These are phyloP conservation scores for Muntiacus muntjak DNA, from an alignment of 2,113 vertebrate species.

Conservation along the genomic window DNA sequence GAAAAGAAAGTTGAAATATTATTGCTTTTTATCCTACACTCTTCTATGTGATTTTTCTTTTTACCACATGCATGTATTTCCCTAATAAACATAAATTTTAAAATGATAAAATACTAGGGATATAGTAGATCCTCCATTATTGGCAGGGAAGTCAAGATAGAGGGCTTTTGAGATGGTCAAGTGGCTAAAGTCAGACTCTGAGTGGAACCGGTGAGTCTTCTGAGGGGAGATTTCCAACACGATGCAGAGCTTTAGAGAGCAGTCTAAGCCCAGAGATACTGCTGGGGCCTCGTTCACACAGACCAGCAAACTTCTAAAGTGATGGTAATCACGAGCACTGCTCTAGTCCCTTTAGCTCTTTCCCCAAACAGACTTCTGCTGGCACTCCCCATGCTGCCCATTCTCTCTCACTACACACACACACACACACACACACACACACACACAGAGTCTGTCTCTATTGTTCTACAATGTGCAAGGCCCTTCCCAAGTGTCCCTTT, in stretches of 20 bases:
- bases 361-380: not conserved
- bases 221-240: not conserved
- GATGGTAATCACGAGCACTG: not conserved
- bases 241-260: not conserved
- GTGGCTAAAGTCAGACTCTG: not conserved
- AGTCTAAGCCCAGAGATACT: not conserved
- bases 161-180: not conserved
- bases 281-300: not conserved
- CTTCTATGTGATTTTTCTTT: not conserved
- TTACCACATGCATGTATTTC: not conserved
- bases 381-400: not conserved
- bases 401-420: not conserved
- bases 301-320: not conserved
- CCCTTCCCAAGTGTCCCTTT: not conserved
- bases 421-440: not conserved
- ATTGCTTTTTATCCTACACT: not conserved
- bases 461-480: not conserved
- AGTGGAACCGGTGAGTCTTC: not conserved
- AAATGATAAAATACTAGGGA: not conserved
- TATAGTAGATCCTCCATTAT: not conserved
- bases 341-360: not conserved
- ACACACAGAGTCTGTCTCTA: not conserved
- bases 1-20: not conserved
- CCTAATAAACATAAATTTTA: not conserved
- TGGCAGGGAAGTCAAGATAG: not conserved